Base-by-base conservation (phyloP, 2,113 vertebrate species). In the Vulpes vulpes region DNA sequence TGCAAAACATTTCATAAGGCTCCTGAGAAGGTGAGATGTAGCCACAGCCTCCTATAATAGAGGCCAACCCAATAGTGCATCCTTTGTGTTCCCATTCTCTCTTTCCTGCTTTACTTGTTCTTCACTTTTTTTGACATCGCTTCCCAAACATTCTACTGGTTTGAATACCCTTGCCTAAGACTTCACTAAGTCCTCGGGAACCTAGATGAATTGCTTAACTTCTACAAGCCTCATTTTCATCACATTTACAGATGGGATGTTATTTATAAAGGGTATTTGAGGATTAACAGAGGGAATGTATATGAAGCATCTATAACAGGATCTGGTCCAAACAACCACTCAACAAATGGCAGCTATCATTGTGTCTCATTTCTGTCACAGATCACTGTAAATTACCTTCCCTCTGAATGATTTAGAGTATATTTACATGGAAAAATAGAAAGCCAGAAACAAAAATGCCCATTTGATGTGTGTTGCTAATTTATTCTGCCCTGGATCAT, bases 371-470 rank as follows among this genome's bases (percentile, higher is more conserved):
- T 94, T 76, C 53, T 87, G 23, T 62, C 67, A 94, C 6, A 80
- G 43, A 82, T 76, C 23, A 51, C 80, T 69, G 27, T 93, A 64
- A 79, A 73, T 64, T 55, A 22, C 23, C 43, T 90, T 83, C 62
- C 10, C 9, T 91, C 74, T 97, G 60, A 83, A 62, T 91, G 23
- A 49, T 8, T 60, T 62, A 62, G 51, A 87, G 27, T 51, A n/a
- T 43, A 19, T 89, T 67, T 90, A 27, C 8, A 79, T 65, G 17
- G 62, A 88, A 69, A 49, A 88, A 23, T 49, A 64, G 62, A 78
- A 83, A 96, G 27, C 32, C 76, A 94, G 43, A 89, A 79, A 91
- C 55, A 65, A 79, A 95, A 79, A 20, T 79, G 17, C 6, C 15
- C 16, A 60, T 74, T 81, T 87, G 74, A 67, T 91, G 30, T 76